These are phyloP conservation scores for Fabriciana adippe DNA, from an alignment of 2,888 invertebrate species.

Conservation along the genomic window DNA sequence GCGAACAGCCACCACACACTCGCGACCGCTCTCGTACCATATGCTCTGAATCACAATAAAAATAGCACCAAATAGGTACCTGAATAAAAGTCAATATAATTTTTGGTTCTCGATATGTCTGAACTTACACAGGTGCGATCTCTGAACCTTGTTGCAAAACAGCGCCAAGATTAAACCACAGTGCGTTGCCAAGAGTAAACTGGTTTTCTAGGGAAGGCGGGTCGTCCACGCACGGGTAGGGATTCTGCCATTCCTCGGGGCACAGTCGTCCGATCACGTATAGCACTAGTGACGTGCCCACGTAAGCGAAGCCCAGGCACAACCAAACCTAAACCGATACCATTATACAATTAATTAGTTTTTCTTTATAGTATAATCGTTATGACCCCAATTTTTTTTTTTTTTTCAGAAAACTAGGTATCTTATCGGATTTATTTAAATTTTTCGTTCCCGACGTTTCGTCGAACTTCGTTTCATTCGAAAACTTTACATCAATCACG, in stretches of 20 bases:
- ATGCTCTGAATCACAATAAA: conserved; percentile 83
- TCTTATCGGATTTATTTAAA: too few species aligned
- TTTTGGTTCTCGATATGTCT: background rate
- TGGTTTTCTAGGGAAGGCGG: conserved; percentile 92
- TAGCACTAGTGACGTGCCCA: conserved; percentile 89
- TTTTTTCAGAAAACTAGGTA: too few species aligned
- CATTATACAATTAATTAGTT: background rate
- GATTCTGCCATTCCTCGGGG: conserved; percentile 95
- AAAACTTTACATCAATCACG: too few species aligned
- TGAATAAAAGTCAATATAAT: background rate
- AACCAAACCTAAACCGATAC: conserved; percentile 85
- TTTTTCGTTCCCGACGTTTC: too few species aligned
- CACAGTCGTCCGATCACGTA: conserved; percentile 91
- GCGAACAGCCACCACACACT: conserved; percentile 95
- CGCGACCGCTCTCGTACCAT: conserved; percentile 93
- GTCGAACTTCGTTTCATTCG: too few species aligned
- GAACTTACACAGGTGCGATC: conserved; percentile 92
- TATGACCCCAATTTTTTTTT: too few species aligned
- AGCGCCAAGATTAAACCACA: conserved; percentile 94
- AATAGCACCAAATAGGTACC: background rate
- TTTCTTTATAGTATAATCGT: too few species aligned
- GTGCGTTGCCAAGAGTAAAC: conserved; percentile 90
- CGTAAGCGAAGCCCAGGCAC: conserved; percentile 91
- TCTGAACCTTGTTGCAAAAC: conserved; percentile 94
- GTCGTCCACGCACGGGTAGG: conserved; percentile 92